These are phyloP conservation scores for Himalopsyche tibetana DNA, from an alignment of 2,888 invertebrate species.

Conservation along the genomic window DNA sequence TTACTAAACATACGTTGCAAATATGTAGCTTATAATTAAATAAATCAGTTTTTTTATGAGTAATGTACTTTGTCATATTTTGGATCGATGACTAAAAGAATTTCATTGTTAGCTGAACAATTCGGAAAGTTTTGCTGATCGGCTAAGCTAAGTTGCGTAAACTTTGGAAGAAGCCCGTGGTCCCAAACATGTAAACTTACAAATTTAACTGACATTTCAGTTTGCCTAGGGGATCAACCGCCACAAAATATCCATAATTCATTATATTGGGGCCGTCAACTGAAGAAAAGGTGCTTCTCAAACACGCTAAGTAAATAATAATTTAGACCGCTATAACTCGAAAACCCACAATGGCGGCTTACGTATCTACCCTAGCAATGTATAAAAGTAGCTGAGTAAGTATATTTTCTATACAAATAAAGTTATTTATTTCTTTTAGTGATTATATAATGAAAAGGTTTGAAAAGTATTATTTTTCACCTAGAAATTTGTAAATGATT, in stretches of 20 bases:
- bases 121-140: constrained; percentile 6
- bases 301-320: constrained; percentile 38
- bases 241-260: constrained; percentile 33
- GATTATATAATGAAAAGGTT: no score
- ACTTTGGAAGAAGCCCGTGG: constrained; percentile 3
- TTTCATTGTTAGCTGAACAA: background rate
- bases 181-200: constrained; percentile 12
- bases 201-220: constrained; percentile 41
- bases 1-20: no score
- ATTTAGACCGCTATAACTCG: constrained; percentile 1
- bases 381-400: no score
- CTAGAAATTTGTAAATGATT: no score
- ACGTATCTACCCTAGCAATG: background rate
- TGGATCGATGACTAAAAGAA: background rate
- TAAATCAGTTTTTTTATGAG: no score
- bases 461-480: no score
- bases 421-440: no score
- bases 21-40: no score
- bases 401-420: no score
- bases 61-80: background rate
- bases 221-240: constrained; percentile 38
- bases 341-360: background rate
- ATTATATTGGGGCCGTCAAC: constrained; percentile 36
- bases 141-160: background rate
- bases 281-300: constrained; percentile 41